Percentiles rank a stretch among this genome's conserved stretches.
Evolutionary conservation across 2,113 vertebrate species (phyloP).

Genomic region (Oxyruncus cristatus): DNA sequence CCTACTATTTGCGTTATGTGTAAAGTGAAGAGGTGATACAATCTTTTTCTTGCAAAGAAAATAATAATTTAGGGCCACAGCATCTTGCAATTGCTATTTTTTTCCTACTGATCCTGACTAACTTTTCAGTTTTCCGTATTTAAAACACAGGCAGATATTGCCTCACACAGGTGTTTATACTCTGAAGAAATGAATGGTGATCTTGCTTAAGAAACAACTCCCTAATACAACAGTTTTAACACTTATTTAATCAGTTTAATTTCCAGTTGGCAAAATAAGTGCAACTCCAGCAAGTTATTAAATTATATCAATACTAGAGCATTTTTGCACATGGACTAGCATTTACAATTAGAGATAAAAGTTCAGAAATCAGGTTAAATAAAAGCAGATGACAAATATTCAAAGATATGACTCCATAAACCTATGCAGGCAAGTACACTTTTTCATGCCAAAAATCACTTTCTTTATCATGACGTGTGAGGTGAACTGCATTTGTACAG

Average conservation of each 20-base stretch:
- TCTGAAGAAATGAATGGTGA: neutral
- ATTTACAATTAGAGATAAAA: neutral
- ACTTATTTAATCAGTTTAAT: neutral
- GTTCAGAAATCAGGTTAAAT: neutral
- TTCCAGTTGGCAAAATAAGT: neutral
- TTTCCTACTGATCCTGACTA: neutral
- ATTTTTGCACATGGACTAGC: neutral
- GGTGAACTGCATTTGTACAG: neutral
- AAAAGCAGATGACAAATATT: neutral
- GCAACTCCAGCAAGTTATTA: neutral
- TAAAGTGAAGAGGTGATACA: neutral
- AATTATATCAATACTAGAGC: neutral
- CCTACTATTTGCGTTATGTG: neutral
- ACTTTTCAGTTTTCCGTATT: neutral
- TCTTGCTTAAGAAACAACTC: neutral
- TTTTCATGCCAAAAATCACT: neutral
- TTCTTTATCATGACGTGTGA: rapidly evolving
- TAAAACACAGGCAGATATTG: neutral
- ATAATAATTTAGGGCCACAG: neutral
- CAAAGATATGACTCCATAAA: neutral
- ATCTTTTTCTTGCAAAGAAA: neutral
- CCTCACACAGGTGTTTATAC: neutral
- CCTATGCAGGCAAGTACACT: neutral
- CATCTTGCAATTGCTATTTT: neutral
- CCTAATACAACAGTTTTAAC: neutral